Conservation (phyloP, 2,888 invertebrate genomes). For the Amblyjoppa proteus region DNA sequence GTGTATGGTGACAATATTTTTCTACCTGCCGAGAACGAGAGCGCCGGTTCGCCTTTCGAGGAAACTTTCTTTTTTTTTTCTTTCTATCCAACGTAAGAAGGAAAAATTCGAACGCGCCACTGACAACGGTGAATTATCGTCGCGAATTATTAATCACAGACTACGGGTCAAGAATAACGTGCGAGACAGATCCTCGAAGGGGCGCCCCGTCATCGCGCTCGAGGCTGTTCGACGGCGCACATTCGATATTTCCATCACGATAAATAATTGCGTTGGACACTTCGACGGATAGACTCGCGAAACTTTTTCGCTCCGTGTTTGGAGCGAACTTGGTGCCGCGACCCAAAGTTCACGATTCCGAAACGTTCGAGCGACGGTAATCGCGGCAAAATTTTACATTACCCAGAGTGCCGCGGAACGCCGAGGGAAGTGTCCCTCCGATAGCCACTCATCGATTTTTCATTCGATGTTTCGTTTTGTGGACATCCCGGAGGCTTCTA, state of each 20-base stretch:
- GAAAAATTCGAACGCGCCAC: conserved; percentile 19
- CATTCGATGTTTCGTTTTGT: conserved; percentile 69
- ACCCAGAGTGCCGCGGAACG: background rate
- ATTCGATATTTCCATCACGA: background rate
- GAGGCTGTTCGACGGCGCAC: background rate
- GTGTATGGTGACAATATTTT: conserved; percentile 42
- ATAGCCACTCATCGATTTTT: conserved; percentile 67
- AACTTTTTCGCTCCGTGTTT: background rate
- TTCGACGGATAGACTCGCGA: background rate
- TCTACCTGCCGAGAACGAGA: conserved; percentile 24
- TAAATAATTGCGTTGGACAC: background rate
- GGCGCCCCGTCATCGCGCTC: background rate
- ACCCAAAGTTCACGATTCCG: background rate
- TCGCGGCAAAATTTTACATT: background rate
- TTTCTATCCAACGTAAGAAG: background rate
- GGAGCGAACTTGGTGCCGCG: background rate
- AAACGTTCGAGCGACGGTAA: background rate
- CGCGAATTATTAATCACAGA: conserved; percentile 10
- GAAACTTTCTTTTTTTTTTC: conserved; percentile 8
- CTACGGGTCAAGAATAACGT: background rate
- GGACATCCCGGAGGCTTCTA: background rate
- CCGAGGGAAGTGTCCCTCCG: background rate
- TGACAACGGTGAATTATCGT: conserved; percentile 31
- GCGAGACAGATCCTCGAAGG: background rate
- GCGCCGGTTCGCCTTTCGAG: background rate